phyloP scores from a whole-genome alignment of 2,113 vertebrate genomes.

The Malurus cyaneus region DNA sequence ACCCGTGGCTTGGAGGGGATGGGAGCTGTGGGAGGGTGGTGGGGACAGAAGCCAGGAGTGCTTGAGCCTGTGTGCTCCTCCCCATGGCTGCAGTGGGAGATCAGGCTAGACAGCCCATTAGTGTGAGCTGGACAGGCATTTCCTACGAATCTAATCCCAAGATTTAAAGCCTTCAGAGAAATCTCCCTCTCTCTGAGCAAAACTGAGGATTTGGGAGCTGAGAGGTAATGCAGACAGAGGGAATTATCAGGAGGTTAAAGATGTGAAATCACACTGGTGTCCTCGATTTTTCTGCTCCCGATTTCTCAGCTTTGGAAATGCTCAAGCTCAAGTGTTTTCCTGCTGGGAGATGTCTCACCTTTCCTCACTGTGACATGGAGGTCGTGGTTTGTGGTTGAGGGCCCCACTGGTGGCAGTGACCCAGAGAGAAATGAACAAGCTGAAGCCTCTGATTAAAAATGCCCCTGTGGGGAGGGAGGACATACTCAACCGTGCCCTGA shows the following conservation, averaged over 20 bases:
- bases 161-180: background rate
- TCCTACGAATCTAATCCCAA: background rate
- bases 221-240: background rate
- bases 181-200: background rate
- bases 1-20: rapidly evolving
- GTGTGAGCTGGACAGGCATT: background rate
- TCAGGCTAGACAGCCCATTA: background rate
- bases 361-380: background rate
- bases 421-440: background rate
- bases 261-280: background rate
- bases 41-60: background rate
- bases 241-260: slow-evolving; percentile 9
- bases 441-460: slow-evolving; percentile 15
- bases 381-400: background rate
- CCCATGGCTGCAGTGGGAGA: background rate
- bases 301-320: background rate
- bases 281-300: background rate
- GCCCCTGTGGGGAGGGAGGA: background rate
- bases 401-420: background rate
- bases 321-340: background rate
- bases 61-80: rapidly evolving
- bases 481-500: background rate
- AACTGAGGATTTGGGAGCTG: slow-evolving; percentile 1
- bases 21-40: background rate
- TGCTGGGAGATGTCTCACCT: background rate